A percentile compares a stretch with the other conserved stretches of the same genome.
phyloP scores from a whole-genome alignment of 2,797 vertebrate species.

The Bradypodion ventrale region DNA sequence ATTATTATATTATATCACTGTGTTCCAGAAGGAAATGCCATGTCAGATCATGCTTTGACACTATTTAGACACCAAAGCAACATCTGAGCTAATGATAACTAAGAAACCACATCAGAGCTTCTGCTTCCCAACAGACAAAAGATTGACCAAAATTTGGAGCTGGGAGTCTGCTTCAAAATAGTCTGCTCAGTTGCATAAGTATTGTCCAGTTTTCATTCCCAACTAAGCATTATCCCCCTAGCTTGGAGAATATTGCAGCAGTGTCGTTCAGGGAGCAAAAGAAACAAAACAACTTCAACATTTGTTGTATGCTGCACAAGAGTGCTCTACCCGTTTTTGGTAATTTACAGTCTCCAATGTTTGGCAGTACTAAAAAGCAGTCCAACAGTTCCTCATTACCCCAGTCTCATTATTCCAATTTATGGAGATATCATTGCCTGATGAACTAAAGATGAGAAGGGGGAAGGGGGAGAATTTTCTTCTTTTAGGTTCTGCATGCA shows the following conservation, averaged over 20 bases:
- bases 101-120: neutral
- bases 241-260: neutral
- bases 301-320: neutral
- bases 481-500: neutral
- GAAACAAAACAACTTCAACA: neutral
- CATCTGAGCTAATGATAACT: neutral
- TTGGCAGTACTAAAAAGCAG: neutral
- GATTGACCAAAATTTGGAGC: neutral
- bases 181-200: neutral
- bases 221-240: neutral
- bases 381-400: neutral
- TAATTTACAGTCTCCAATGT: neutral
- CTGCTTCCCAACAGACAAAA: neutral
- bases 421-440: slow-evolving; percentile 10
- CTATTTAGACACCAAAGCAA: neutral
- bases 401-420: slow-evolving; percentile 5
- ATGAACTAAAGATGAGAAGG: neutral
- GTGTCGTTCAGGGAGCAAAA: neutral
- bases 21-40: neutral
- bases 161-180: neutral
- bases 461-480: slow-evolving; percentile 1
- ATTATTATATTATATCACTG: neutral
- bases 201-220: neutral
- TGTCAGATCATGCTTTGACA: neutral
- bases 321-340: neutral